phyloP scores from a whole-genome alignment of 2,113 vertebrate genomes.

The Crotalus viridis region DNA sequence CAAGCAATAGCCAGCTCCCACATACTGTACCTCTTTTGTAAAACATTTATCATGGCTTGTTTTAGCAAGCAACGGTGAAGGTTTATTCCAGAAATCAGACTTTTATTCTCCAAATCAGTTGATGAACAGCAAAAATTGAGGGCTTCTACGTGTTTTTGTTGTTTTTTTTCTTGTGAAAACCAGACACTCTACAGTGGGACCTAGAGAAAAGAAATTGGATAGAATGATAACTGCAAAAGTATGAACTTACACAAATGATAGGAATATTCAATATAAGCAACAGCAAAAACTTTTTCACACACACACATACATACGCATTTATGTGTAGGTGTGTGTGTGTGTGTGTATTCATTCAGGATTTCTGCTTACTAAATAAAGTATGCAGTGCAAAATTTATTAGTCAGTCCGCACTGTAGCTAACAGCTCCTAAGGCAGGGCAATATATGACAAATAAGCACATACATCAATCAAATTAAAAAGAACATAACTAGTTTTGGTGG shows the following conservation, averaged over 20 bases:
- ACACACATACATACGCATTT: too few species aligned
- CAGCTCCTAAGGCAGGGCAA: neutral
- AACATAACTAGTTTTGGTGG: neutral
- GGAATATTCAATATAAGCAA: constrained; percentile 4
- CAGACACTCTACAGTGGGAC: constrained; percentile 39
- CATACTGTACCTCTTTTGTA: constrained; percentile 52
- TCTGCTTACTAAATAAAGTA: neutral
- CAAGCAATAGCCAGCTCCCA: constrained; percentile 9
- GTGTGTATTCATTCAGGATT: neutral
- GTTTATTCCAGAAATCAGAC: neutral
- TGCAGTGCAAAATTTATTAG: neutral
- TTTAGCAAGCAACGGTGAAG: constrained; percentile 5
- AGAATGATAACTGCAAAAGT: constrained; percentile 40
- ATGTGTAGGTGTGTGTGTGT: too few species aligned
- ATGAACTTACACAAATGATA: neutral
- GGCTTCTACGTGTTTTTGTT: constrained; percentile 3
- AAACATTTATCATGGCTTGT: constrained; percentile 49
- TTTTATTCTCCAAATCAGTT: neutral
- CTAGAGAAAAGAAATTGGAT: constrained; percentile 50
- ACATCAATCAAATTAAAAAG: neutral
- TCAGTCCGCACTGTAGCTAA: neutral
- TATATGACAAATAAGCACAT: neutral
- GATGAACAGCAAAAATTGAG: constrained; percentile 11
- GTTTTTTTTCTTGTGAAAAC: constrained; percentile 19
- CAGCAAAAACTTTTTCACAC: neutral